Evolutionary conservation across 2,888 invertebrate species (phyloP).

Genomic region (Thumatha senex): DNA sequence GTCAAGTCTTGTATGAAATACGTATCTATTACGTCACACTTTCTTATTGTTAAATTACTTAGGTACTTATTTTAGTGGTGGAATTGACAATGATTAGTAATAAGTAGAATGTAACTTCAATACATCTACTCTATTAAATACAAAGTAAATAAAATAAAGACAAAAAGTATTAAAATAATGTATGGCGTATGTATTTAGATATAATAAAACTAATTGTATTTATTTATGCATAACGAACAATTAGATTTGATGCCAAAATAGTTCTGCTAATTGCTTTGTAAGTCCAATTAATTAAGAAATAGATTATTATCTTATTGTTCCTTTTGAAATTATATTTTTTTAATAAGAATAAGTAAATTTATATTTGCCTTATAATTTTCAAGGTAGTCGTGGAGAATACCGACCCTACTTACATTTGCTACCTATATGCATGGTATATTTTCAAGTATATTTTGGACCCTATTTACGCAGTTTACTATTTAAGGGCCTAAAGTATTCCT

Average conservation of each 20-base stretch:
- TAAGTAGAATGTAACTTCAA: too few relatives aligned
- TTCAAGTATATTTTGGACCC: too few relatives aligned
- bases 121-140: too few relatives aligned
- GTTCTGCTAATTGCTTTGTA: conserved; percentile 36
- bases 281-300: conserved; percentile 20
- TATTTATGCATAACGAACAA: conserved; percentile 49
- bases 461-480: too few relatives aligned
- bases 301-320: conserved; percentile 24
- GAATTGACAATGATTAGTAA: too few relatives aligned
- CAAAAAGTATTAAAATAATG: conserved; percentile 13
- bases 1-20: too few relatives aligned
- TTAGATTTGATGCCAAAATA: conserved; percentile 66
- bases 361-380: neutral
- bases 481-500: too few relatives aligned
- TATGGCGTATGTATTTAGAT: conserved; percentile 26
- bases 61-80: too few relatives aligned
- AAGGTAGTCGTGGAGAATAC: conserved; percentile 14
- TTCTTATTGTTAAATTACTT: too few relatives aligned
- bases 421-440: too few relatives aligned
- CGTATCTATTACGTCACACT: too few relatives aligned
- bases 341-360: conserved; percentile 10
- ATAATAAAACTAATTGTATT: conserved; percentile 33
- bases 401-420: conserved; percentile 19
- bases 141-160: conserved; percentile 2
- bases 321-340: conserved; percentile 25